phyloP scores from a whole-genome alignment of 2,113 vertebrate species.

The Corydoras maculifer region DNA sequence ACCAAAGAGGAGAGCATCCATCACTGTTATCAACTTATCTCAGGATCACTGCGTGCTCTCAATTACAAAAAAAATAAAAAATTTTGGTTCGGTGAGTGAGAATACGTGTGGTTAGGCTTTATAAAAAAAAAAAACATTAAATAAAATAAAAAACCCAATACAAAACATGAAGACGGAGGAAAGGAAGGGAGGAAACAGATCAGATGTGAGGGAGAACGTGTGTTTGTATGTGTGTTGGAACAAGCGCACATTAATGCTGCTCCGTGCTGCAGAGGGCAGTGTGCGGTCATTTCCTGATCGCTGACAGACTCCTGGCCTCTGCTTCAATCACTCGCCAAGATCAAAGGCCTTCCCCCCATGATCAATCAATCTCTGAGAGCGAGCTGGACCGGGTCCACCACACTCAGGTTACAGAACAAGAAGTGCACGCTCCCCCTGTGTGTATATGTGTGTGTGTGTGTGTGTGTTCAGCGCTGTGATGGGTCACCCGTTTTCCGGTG shows the following conservation, averaged over 20 bases:
- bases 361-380: not conserved
- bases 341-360: constrained; percentile 4
- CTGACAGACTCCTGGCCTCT: constrained; percentile 32
- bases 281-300: constrained; percentile 36
- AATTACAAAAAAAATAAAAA: constrained; percentile 24
- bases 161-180: not conserved
- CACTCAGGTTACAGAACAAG: constrained; percentile 54
- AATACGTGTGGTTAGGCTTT: too few relatives aligned
- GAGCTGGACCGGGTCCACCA: constrained; percentile 27
- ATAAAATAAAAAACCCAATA: not conserved
- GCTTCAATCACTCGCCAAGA: constrained; percentile 12
- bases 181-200: not conserved
- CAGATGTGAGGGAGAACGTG: not conserved
- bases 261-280: constrained; percentile 36
- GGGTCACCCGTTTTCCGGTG: not conserved
- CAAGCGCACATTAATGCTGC: constrained; percentile 6
- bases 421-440: not conserved
- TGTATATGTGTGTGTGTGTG: constrained; percentile 5
- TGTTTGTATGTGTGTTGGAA: constrained; percentile 6
- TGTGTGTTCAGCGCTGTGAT: constrained; percentile 1
- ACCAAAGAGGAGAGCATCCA: constrained; percentile 35
- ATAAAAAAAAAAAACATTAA: not conserved
- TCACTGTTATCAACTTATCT: constrained; percentile 36
- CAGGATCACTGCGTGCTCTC: constrained; percentile 24
- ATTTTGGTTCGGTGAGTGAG: too few relatives aligned